These are phyloP conservation scores for Megaustenia siamemsis DNA, from an alignment of 2,888 invertebrate genomes.

Conservation along the genomic window DNA sequence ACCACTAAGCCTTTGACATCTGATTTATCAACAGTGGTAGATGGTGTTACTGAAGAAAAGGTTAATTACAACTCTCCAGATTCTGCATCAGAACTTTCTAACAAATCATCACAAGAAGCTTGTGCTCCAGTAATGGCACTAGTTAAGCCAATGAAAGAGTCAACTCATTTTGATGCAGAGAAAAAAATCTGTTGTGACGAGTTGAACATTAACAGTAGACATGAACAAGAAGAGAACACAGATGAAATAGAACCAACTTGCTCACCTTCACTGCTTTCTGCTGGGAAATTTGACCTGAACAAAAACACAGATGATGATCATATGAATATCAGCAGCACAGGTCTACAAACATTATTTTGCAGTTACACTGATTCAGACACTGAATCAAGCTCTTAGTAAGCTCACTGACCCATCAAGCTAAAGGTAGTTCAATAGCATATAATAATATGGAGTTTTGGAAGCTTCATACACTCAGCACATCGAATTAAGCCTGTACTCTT, in stretches of 20 bases:
- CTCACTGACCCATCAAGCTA: too few relatives aligned
- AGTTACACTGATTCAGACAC: slow-evolving; percentile 44
- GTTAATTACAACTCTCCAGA: not conserved
- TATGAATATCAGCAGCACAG: slow-evolving; percentile 2
- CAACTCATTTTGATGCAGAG: not conserved
- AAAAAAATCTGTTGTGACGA: not conserved
- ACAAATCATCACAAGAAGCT: not conserved
- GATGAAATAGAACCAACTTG: not conserved
- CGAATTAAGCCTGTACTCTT: too few relatives aligned
- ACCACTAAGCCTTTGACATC: not conserved
- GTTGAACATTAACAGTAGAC: not conserved
- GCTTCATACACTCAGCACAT: too few relatives aligned
- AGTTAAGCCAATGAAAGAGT: not conserved
- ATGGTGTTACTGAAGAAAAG: not conserved
- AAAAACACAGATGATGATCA: not conserved
- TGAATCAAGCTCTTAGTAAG: slow-evolving; percentile 30
- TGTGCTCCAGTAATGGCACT: not conserved
- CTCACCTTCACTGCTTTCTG: too few relatives aligned
- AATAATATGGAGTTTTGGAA: too few relatives aligned
- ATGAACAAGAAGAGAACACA: not conserved
- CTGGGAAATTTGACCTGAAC: not conserved
- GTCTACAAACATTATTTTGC: slow-evolving; percentile 31
- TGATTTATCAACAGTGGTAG: not conserved
- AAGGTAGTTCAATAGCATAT: too few relatives aligned
- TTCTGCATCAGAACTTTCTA: not conserved